A percentile compares a stretch with the other conserved stretches of the same genome.
These are phyloP conservation scores for Apogon hyalosoma DNA, from an alignment of 2,797 vertebrate species.

Conservation along the genomic window DNA sequence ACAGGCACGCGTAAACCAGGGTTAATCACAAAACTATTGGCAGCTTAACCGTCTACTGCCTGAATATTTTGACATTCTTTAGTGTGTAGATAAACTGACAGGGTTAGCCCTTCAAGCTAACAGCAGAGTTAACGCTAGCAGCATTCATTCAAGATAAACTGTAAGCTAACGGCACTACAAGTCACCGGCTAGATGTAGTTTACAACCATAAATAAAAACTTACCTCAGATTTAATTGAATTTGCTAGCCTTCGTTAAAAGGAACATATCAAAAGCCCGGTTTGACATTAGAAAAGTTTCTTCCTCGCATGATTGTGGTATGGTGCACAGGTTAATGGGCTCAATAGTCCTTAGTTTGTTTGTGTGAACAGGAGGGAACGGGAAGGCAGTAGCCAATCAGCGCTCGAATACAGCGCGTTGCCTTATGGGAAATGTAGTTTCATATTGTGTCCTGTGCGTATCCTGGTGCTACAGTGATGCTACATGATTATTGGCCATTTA, in stretches of 20 bases:
- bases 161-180: conserved; percentile 18
- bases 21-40: not conserved
- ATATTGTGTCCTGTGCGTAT: not conserved
- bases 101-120: not conserved
- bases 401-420: not conserved
- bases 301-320: conserved; percentile 24
- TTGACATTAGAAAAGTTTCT: conserved; percentile 15
- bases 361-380: conserved; percentile 28
- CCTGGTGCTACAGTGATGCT: not conserved
- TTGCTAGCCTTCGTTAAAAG: not conserved
- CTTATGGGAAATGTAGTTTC: conserved; percentile 77
- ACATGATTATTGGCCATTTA: no score
- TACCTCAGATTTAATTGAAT: not conserved
- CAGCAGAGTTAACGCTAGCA: not conserved
- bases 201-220: not conserved
- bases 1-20: not conserved
- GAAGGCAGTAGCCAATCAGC: conserved; percentile 67
- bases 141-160: conserved; percentile 17
- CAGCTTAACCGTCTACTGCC: not conserved
- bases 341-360: conserved; percentile 62
- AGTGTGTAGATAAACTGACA: not conserved
- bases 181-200: not conserved
- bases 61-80: not conserved
- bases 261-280: not conserved
- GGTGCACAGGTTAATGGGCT: not conserved